phyloP scores from a whole-genome alignment of 2,113 vertebrate genomes.

The Puma concolor region DNA sequence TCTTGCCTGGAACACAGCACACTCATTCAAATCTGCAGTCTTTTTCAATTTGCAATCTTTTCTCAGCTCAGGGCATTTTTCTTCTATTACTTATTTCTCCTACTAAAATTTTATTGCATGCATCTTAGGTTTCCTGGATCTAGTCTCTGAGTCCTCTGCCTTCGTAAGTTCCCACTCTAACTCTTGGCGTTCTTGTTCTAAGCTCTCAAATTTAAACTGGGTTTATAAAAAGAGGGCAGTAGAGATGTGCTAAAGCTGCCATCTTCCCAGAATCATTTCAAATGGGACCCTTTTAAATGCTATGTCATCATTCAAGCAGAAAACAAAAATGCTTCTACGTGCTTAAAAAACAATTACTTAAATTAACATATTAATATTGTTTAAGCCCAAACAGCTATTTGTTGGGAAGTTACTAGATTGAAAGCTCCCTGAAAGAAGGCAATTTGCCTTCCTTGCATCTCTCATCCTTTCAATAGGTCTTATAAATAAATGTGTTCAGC shows the following conservation, averaged over 20 bases:
- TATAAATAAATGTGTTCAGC: background rate
- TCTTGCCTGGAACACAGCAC: background rate
- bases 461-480: background rate
- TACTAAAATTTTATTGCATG: background rate
- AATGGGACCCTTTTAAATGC: background rate
- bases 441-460: background rate
- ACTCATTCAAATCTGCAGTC: background rate
- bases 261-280: slow-evolving; percentile 4
- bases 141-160: background rate
- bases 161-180: background rate
- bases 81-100: background rate
- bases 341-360: slow-evolving; percentile 20
- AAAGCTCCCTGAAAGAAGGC: background rate
- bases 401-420: background rate
- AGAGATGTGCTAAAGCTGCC: background rate
- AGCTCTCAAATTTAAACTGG: background rate
- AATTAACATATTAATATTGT: slow-evolving; percentile 9
- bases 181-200: background rate
- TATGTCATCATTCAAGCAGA: background rate
- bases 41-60: background rate
- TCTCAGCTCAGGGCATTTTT: background rate
- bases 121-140: background rate
- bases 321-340: background rate
- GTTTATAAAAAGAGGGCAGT: background rate
- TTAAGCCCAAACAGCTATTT: background rate